Percentiles rank a stretch among this genome's conserved stretches.
Evolutionary conservation across 2,888 invertebrate species (phyloP).

Genomic region (Panorpa germanica): DNA sequence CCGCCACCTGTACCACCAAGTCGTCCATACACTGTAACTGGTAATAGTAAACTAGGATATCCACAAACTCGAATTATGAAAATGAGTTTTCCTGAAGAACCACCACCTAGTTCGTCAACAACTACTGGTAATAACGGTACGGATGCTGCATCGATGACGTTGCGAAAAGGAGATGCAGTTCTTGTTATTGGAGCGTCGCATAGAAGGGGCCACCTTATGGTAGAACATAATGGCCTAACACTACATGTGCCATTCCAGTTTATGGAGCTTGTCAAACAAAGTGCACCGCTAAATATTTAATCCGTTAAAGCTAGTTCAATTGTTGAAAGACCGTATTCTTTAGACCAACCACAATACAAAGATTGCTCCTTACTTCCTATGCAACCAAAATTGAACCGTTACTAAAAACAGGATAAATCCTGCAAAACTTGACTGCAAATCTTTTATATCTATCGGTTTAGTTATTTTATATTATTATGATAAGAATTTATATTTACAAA

Average conservation of each 20-base stretch:
- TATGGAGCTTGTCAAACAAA: slow-evolving; percentile 39
- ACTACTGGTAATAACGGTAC: slow-evolving; percentile 15
- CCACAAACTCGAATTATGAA: slow-evolving; percentile 85
- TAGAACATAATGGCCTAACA: slow-evolving; percentile 57
- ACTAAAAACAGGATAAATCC: too few relatives aligned
- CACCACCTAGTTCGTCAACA: slow-evolving; percentile 15
- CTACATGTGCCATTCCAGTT: slow-evolving; percentile 70
- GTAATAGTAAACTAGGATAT: slow-evolving; percentile 79
- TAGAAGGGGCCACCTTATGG: slow-evolving; percentile 69
- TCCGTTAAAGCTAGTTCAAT: neutral
- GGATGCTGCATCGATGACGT: slow-evolving; percentile 34
- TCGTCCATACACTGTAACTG: slow-evolving; percentile 75
- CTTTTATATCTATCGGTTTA: too few relatives aligned
- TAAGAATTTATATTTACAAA: too few relatives aligned
- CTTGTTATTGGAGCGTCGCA: slow-evolving; percentile 75
- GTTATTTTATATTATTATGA: too few relatives aligned
- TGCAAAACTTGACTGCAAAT: too few relatives aligned
- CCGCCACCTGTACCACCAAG: slow-evolving; percentile 85
- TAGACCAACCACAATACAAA: too few relatives aligned
- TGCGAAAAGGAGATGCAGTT: slow-evolving; percentile 71
- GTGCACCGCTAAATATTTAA: slow-evolving; percentile 12
- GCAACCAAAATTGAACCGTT: too few relatives aligned
- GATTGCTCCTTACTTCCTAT: too few relatives aligned
- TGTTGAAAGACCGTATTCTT: too few relatives aligned
- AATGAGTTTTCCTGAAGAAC: slow-evolving; percentile 62